These are phyloP conservation scores for Tragopan temminckii DNA, from an alignment of 2,797 vertebrate genomes.

Conservation along the genomic window DNA sequence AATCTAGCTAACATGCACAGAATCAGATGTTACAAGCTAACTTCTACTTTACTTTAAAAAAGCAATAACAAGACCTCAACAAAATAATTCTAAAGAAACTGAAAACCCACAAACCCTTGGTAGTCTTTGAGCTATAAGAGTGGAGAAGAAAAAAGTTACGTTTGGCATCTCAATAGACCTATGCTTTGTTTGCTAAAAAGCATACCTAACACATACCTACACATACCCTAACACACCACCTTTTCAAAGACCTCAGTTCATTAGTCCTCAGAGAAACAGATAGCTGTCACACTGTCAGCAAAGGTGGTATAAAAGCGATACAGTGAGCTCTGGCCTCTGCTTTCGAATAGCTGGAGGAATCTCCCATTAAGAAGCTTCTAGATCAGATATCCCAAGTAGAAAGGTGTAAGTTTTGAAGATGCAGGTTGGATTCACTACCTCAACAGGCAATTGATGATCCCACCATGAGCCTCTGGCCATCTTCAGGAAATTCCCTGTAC, in stretches of 20 bases:
- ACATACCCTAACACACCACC: background rate
- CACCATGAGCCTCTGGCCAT: background rate
- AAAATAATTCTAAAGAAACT: background rate
- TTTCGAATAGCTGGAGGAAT: background rate
- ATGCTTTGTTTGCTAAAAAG: slow-evolving; percentile 40
- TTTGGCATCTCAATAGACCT: slow-evolving; percentile 59
- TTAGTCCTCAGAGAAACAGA: background rate
- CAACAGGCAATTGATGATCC: background rate
- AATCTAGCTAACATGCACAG: background rate
- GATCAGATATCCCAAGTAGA: background rate
- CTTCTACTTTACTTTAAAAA: background rate
- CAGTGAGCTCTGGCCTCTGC: background rate
- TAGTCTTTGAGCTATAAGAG: background rate
- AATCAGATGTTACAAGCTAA: background rate
- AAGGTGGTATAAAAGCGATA: background rate
- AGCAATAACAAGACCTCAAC: background rate
- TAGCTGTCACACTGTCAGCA: background rate
- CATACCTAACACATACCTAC: background rate
- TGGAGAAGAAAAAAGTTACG: background rate
- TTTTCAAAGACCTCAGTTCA: background rate
- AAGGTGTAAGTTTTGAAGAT: background rate
- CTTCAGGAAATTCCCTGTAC: background rate
- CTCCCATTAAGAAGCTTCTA: background rate
- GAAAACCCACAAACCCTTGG: background rate
- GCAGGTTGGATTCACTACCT: background rate